A percentile compares a stretch with the other conserved stretches of the same genome.
Conservation (phyloP, 2,888 invertebrate species). For the Fragum whitleyi region DNA sequence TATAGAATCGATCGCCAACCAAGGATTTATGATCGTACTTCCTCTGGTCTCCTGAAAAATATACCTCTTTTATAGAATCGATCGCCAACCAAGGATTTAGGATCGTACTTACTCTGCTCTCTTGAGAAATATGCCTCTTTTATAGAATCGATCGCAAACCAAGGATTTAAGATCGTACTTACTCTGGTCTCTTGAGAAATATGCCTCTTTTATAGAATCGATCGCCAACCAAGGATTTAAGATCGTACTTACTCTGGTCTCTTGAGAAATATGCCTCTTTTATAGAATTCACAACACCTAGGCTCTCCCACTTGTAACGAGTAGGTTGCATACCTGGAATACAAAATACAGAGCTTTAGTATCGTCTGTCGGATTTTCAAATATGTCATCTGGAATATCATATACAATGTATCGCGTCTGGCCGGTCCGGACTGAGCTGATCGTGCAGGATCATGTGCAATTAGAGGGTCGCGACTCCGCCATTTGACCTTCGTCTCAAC, state of each 20-base stretch:
- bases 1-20: too few species aligned
- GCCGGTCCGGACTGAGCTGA: background rate
- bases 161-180: too few species aligned
- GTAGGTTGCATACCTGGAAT: conserved; percentile 6
- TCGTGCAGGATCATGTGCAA: background rate
- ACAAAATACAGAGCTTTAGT: background rate
- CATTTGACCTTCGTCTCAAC: background rate
- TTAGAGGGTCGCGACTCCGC: background rate
- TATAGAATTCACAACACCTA: conserved; percentile 15
- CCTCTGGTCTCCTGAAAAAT: too few species aligned
- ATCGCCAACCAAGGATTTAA: too few species aligned
- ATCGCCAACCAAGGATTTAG: too few species aligned
- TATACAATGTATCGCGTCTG: background rate
- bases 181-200: conserved; percentile 6
- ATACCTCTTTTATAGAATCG: too few species aligned
- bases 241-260: conserved; percentile 10
- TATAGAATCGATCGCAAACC: too few species aligned
- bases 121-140: too few species aligned
- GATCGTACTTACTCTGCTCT: too few species aligned
- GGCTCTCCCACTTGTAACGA: conserved; percentile 8
- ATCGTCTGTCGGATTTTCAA: background rate
- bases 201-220: too few species aligned
- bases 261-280: background rate
- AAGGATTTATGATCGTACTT: too few species aligned
- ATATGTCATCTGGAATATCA: background rate